These are phyloP conservation scores for Uromys caudimaculatus DNA, from an alignment of 2,797 vertebrate species.

Conservation along the genomic window DNA sequence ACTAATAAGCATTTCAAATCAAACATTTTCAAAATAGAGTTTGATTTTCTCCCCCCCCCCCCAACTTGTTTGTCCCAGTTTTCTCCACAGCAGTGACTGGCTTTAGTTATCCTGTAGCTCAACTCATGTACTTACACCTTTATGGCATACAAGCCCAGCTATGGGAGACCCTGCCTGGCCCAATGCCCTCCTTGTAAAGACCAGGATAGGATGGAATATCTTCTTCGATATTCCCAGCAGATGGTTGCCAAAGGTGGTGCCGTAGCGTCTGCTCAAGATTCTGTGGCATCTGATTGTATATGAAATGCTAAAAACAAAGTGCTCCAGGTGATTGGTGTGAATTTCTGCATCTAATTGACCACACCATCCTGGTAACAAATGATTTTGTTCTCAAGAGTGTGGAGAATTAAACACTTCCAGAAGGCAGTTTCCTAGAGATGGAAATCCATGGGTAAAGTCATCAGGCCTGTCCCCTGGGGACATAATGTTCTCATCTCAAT, in stretches of 20 bases:
- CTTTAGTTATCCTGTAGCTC: not conserved
- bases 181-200: not conserved
- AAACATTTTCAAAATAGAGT: constrained; percentile 56
- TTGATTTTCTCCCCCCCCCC: constrained; percentile 25
- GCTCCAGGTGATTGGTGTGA: not conserved
- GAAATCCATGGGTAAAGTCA: not conserved
- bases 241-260: not conserved
- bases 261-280: not conserved
- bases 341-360: constrained; percentile 6
- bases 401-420: constrained; percentile 23
- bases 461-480: not conserved
- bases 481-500: not conserved
- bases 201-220: not conserved
- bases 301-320: constrained; percentile 43
- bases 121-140: not conserved
- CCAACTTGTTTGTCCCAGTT: constrained; percentile 41
- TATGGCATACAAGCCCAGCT: not conserved
- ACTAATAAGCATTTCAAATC: constrained; percentile 58
- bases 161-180: not conserved
- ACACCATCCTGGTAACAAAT: not conserved
- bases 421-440: constrained; percentile 40
- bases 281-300: not conserved
- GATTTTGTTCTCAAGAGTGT: not conserved
- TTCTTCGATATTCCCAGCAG: not conserved
- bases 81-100: not conserved